A percentile compares a stretch with the other conserved stretches of the same genome.
Evolutionary conservation across 2,888 invertebrate species (phyloP).

Genomic region (Rhorus exstirpatorius): DNA sequence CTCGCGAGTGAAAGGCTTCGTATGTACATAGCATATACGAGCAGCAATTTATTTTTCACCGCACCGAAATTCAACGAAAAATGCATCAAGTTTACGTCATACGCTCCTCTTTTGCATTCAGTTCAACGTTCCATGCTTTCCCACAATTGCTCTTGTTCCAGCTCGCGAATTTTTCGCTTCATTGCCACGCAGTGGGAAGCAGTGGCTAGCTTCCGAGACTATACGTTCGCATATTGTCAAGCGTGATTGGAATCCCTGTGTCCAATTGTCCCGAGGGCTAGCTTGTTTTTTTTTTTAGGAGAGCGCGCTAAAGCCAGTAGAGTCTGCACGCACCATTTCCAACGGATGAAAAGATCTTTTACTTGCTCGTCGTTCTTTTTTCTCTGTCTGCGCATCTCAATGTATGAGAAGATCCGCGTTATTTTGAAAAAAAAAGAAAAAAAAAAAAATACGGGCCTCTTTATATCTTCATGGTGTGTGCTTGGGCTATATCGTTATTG

Average conservation of each 20-base stretch:
- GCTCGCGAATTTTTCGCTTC: conserved; percentile 58
- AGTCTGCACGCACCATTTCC: conserved; percentile 53
- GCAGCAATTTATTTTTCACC: not conserved
- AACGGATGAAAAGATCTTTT: conserved; percentile 30
- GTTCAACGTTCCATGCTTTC: conserved; percentile 41
- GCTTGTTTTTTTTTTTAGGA: conserved; percentile 45
- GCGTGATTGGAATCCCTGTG: conserved; percentile 78
- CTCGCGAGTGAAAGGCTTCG: not conserved
- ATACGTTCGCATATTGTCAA: conserved; percentile 72
- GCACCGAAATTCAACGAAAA: conserved; percentile 1
- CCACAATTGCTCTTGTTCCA: conserved; percentile 43
- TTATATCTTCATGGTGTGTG: no score
- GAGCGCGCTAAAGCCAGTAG: conserved; percentile 9
- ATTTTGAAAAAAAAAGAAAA: not conserved
- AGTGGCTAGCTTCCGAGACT: conserved; percentile 7
- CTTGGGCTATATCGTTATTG: not conserved
- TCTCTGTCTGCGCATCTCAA: not conserved
- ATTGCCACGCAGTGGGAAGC: conserved; percentile 44
- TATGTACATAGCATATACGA: not conserved
- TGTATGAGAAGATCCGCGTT: not conserved
- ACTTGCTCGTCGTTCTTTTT: conserved; percentile 9
- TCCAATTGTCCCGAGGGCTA: conserved; percentile 66
- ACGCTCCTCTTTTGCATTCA: conserved; percentile 23
- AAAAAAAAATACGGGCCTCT: no score
- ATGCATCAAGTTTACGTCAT: conserved; percentile 39